Evolutionary conservation across 2,888 invertebrate species (phyloP).

Genomic region (Philaethria dido): DNA sequence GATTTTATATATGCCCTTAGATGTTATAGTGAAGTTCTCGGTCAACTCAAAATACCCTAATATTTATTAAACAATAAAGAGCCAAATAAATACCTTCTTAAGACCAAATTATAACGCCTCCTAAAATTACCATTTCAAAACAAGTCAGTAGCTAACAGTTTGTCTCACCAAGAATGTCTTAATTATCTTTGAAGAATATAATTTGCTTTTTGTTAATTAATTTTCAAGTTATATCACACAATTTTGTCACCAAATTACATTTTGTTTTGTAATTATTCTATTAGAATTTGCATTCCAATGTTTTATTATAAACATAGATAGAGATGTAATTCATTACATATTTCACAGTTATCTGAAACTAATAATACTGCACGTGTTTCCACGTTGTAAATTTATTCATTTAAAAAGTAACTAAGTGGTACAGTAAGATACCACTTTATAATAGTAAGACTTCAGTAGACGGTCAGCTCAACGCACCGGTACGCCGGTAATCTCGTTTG

Average conservation of each 20-base stretch:
- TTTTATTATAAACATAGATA: neutral
- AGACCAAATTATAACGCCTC: slow-evolving; percentile 46
- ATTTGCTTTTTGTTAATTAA: slow-evolving; percentile 66
- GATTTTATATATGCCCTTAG: neutral
- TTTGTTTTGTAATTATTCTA: slow-evolving; percentile 9
- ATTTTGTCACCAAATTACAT: slow-evolving; percentile 45
- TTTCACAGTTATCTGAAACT: neutral
- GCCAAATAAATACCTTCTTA: slow-evolving; percentile 12
- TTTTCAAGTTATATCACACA: slow-evolving; percentile 57
- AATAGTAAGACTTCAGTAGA: slow-evolving; percentile 17
- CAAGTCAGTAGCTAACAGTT: slow-evolving; percentile 51
- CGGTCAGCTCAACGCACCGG: slow-evolving; percentile 42
- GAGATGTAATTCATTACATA: neutral
- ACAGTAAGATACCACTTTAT: slow-evolving; percentile 24
- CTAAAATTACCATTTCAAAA: slow-evolving; percentile 60
- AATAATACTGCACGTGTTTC: slow-evolving; percentile 1
- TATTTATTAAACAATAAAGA: slow-evolving; percentile 12
- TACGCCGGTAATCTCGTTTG: slow-evolving; percentile 63
- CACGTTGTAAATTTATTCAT: neutral
- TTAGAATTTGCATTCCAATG: neutral
- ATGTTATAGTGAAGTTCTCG: neutral
- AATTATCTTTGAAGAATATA: slow-evolving; percentile 62
- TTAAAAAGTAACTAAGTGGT: slow-evolving; percentile 2
- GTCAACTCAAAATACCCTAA: slow-evolving; percentile 3
- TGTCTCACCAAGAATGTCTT: slow-evolving; percentile 58